Conservation (phyloP, 2,113 vertebrate species). For the Odocoileus virginianus region DNA sequence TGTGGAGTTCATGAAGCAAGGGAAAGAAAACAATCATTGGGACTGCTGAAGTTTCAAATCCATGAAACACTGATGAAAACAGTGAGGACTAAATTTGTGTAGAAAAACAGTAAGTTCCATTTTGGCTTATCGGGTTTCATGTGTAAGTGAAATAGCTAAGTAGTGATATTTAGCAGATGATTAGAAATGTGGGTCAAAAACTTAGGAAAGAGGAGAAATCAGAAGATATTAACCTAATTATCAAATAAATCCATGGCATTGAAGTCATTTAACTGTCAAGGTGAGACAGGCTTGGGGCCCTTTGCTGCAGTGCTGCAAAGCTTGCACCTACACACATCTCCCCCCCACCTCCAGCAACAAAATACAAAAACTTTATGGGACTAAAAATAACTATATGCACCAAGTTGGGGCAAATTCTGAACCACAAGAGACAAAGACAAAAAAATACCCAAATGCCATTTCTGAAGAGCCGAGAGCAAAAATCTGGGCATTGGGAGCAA, state of each 20-base stretch:
- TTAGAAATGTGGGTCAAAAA: neutral
- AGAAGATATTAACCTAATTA: neutral
- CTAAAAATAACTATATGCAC: neutral
- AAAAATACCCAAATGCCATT: neutral
- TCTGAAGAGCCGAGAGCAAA: neutral
- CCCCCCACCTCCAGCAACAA: neutral
- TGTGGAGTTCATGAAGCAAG: neutral
- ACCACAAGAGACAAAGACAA: neutral
- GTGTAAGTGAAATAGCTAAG: neutral
- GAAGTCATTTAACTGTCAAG: neutral
- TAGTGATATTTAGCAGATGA: neutral
- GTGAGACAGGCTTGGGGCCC: neutral
- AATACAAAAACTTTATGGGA: neutral
- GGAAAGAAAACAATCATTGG: neutral
- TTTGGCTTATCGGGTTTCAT: neutral
- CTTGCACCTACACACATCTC: neutral
- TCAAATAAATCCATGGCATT: neutral
- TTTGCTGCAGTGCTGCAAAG: neutral
- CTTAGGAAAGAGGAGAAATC: neutral
- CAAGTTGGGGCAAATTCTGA: neutral
- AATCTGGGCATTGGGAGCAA: neutral
- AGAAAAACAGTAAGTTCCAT: neutral
- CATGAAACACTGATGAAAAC: neutral
- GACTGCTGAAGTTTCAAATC: neutral
- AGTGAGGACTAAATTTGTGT: neutral